Conservation (phyloP, 2,113 vertebrate genomes). For the Apodemus sylvaticus region DNA sequence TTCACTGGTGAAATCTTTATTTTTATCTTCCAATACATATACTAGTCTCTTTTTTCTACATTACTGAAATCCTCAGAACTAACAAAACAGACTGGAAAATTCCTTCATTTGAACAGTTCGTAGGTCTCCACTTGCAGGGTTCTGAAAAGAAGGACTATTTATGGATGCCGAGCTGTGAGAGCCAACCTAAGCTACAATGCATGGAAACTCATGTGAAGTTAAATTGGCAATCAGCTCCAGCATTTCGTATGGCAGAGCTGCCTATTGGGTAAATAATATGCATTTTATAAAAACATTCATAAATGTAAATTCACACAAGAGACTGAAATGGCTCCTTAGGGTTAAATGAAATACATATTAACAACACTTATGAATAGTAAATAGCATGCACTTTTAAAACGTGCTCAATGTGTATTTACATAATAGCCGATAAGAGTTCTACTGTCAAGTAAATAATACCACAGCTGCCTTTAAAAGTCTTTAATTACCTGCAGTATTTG, state of each 20-base stretch:
- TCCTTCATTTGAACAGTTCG: slow-evolving; percentile 46
- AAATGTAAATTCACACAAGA: slow-evolving; percentile 80
- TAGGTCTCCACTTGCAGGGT: slow-evolving; percentile 28
- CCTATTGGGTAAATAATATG: slow-evolving; percentile 74
- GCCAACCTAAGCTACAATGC: slow-evolving; percentile 57
- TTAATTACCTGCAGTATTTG: slow-evolving; percentile 73
- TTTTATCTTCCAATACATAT: slow-evolving; percentile 54
- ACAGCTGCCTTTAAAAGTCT: slow-evolving; percentile 60
- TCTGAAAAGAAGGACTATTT: slow-evolving; percentile 66
- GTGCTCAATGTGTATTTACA: slow-evolving; percentile 62
- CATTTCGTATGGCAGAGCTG: slow-evolving; percentile 64
- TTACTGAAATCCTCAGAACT: slow-evolving; percentile 52
- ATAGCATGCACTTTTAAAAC: slow-evolving; percentile 73
- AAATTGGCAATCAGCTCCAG: slow-evolving; percentile 75
- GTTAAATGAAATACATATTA: slow-evolving; percentile 79
- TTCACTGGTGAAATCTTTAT: slow-evolving; percentile 60
- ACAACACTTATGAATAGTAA: slow-evolving; percentile 73
- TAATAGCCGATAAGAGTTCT: slow-evolving; percentile 75
- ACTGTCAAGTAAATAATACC: slow-evolving; percentile 75
- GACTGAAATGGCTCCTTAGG: slow-evolving; percentile 76
- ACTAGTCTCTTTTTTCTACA: slow-evolving; percentile 55
- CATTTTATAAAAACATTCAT: slow-evolving; percentile 75
- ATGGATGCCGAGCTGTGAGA: slow-evolving; percentile 8
- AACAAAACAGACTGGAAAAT: slow-evolving; percentile 59
- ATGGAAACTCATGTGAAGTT: slow-evolving; percentile 62